These are phyloP conservation scores for Drosophila nebulosa DNA, from an alignment of 1,140 invertebrate genomes.

Conservation along the genomic window DNA sequence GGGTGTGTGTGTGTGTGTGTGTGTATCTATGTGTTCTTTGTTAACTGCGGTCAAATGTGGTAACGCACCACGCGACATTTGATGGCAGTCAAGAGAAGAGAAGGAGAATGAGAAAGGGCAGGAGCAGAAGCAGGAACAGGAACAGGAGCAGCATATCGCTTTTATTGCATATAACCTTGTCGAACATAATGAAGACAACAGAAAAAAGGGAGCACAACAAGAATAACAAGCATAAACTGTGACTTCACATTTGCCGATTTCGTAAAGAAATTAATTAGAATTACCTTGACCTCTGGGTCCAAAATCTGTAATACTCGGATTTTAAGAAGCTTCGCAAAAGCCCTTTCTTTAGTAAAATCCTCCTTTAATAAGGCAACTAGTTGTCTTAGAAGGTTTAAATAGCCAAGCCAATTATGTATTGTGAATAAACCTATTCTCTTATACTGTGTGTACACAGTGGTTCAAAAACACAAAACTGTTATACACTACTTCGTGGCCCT, in stretches of 20 bases:
- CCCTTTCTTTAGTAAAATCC: too few relatives aligned
- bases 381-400: not conserved
- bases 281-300: too few relatives aligned
- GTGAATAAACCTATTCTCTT: too few relatives aligned
- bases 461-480: too few relatives aligned
- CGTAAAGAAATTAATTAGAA: not conserved
- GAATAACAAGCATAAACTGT: not conserved
- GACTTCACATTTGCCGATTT: not conserved
- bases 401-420: too few relatives aligned
- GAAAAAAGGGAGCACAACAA: not conserved
- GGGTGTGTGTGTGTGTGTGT: too few relatives aligned
- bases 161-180: conserved; percentile 78
- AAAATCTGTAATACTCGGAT: too few relatives aligned
- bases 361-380: not conserved
- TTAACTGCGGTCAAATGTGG: conserved; percentile 76
- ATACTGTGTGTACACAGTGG: too few relatives aligned
- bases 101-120: too few relatives aligned
- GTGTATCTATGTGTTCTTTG: conserved; percentile 31
- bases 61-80: conserved; percentile 57
- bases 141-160: conserved; percentile 54
- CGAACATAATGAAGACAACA: conserved; percentile 18
- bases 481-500: too few relatives aligned
- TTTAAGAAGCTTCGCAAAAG: too few relatives aligned
- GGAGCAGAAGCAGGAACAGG: conserved; percentile 1
- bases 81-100: conserved; percentile 19